Conservation (phyloP, 53 echinoderm and acorn worm genomes). For the Paracentrotus lividus region DNA sequence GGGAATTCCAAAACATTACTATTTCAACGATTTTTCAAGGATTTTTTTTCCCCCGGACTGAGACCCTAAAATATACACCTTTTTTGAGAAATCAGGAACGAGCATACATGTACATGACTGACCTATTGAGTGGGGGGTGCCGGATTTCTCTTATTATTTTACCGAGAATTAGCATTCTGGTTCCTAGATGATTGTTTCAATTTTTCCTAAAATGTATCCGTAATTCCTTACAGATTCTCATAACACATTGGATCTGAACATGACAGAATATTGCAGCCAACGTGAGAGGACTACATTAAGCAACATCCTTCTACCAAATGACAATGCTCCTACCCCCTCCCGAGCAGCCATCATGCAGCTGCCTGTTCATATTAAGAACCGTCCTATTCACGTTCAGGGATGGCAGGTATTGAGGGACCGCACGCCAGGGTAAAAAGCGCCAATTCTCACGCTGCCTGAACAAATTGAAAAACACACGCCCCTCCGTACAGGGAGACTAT, state of each 20-base stretch:
- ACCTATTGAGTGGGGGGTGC: no score
- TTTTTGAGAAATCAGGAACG: no score
- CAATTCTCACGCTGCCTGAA: slow-evolving; percentile 56
- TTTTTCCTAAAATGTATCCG: not conserved
- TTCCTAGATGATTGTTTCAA: no score
- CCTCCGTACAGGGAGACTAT: not conserved
- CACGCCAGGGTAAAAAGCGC: not conserved
- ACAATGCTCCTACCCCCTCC: not conserved
- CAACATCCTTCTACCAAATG: not conserved
- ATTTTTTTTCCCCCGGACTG: no score
- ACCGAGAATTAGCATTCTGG: no score
- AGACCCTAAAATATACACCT: no score
- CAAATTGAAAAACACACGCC: slow-evolving; percentile 49
- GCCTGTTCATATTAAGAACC: slow-evolving; percentile 8
- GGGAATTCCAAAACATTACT: no score
- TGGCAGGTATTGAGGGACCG: not conserved
- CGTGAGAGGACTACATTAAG: not conserved
- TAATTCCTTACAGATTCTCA: not conserved
- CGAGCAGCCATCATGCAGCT: slow-evolving; percentile 29
- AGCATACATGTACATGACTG: no score
- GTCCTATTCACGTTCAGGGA: slow-evolving; percentile 40
- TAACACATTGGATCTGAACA: not conserved
- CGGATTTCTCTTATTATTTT: no score
- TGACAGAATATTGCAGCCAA: not conserved
- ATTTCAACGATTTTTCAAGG: no score